phyloP scores from a whole-genome alignment of 2,888 invertebrate genomes.

The Aphrophora alni region DNA sequence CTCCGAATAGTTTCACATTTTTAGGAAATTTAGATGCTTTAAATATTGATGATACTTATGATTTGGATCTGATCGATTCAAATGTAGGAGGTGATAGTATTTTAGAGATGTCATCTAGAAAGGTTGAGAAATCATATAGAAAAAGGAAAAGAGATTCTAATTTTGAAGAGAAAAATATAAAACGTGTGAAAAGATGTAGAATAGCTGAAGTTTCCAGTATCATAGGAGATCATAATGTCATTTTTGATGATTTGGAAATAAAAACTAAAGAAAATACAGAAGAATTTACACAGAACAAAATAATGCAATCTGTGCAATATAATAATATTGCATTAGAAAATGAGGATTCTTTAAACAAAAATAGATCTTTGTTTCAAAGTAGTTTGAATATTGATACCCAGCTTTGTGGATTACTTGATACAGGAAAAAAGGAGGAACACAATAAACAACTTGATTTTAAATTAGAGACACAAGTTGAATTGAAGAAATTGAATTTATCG shows the following conservation, averaged over 20 bases:
- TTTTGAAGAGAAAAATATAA: background rate
- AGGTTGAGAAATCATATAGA: background rate
- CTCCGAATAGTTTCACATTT: conserved; percentile 30
- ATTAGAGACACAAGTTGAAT: background rate
- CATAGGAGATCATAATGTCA: background rate
- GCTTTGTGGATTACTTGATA: conserved; percentile 18
- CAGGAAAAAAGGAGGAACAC: background rate
- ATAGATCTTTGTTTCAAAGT: conserved; percentile 30
- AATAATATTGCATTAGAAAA: background rate
- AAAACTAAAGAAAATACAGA: background rate
- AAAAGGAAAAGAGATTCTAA: background rate
- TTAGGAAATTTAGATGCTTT: background rate
- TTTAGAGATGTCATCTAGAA: conserved; percentile 43
- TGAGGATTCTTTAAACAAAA: background rate
- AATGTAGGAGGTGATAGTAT: conserved; percentile 51
- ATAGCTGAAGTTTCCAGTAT: background rate
- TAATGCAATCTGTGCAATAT: background rate
- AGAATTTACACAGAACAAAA: too few relatives aligned
- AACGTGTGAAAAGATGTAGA: background rate
- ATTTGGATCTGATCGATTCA: conserved; percentile 41
- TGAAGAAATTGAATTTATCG: background rate
- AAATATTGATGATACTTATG: background rate
- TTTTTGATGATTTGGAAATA: background rate
- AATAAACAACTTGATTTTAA: background rate
- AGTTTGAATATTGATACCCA: conserved; percentile 33